Base-by-base conservation (phyloP, 2,888 invertebrate species). In the Odontomyia ornata region DNA sequence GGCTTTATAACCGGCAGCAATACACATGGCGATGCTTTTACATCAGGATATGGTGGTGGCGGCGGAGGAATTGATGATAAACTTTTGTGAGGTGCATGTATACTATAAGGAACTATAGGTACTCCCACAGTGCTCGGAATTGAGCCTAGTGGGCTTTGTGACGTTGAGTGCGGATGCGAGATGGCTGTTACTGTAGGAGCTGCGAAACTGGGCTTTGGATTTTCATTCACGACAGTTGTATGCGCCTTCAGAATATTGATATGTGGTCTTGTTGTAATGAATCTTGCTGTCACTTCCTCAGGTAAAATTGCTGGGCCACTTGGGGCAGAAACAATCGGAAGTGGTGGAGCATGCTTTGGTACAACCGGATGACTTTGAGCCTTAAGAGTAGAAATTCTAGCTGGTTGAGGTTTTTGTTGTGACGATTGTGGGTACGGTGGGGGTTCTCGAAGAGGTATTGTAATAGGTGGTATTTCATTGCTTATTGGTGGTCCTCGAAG, bases 221-320 rank as follows among this genome's bases (percentile, higher is more conserved):
- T 90, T 5, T 90, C 88, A 80, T 89, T 90, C 4, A 93, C 91
- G 79, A 91, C 89, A 76, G 91, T 92, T 0, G 93, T 91, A 84
- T 93, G 93, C 11, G 94, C 93, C 82, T 92, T 93, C 25, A 93
- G 87, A 79, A 94, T 91, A 83, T 91, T 93, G 76, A 93, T 92
- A 85, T 93, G 92, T 0, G 94, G 92, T 79, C 93, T 90, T 0
- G 93, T 92, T 30, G 93, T 93, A 46, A 94, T 93, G 80, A 94
- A 92, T 79, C 94, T 88, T 0, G 93, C 94, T 69, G 92, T 89
- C 0, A 92, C 91, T 87, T 93, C 93, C 85, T 93, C 93, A 0
- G 89, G 89, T 81, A 90, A 86, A 84, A 82, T 87, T 23, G 65
- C 15, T 0, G 56, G 18, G 47, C 21, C 64, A 75, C 67, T 77